Evolutionary conservation across 2,888 invertebrate genomes (phyloP).

Genomic region (Octonoba sinensis): DNA sequence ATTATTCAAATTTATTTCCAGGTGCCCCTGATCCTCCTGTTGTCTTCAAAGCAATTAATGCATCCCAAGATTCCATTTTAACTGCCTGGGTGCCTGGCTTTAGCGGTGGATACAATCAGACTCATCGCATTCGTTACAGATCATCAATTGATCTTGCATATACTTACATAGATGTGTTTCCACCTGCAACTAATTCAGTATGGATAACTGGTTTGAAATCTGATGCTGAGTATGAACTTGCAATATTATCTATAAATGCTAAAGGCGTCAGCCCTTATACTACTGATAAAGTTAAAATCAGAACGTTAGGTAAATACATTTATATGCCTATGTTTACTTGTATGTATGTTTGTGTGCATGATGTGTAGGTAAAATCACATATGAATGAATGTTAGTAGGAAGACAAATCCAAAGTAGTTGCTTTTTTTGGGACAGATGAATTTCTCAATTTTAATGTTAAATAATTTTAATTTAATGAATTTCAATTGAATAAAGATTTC

Average conservation of each 20-base stretch:
- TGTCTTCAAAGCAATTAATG: constrained; percentile 78
- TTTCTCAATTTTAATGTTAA: neutral
- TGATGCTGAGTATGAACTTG: constrained; percentile 89
- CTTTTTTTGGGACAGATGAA: neutral
- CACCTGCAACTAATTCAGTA: constrained; percentile 77
- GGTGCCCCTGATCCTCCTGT: constrained; percentile 72
- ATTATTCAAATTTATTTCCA: constrained; percentile 60
- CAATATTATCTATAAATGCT: constrained; percentile 88
- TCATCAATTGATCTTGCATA: constrained; percentile 66
- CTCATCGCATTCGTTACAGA: constrained; percentile 83
- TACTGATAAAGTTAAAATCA: constrained; percentile 84
- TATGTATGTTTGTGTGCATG: neutral
- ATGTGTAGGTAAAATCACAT: no score
- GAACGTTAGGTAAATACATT: constrained; percentile 86
- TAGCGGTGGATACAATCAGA: constrained; percentile 88
- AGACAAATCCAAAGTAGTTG: neutral
- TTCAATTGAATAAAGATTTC: no score
- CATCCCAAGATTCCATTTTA: constrained; percentile 87
- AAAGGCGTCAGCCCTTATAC: constrained; percentile 88
- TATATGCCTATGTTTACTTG: neutral
- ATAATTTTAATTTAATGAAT: neutral
- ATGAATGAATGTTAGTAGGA: neutral
- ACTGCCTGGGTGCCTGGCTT: constrained; percentile 94
- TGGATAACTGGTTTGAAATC: constrained; percentile 81
- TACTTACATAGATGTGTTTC: constrained; percentile 82